Percentiles rank a stretch among this genome's conserved stretches.
Conservation (phyloP, 2,797 vertebrate species). For the Malacoctenus gilli region DNA sequence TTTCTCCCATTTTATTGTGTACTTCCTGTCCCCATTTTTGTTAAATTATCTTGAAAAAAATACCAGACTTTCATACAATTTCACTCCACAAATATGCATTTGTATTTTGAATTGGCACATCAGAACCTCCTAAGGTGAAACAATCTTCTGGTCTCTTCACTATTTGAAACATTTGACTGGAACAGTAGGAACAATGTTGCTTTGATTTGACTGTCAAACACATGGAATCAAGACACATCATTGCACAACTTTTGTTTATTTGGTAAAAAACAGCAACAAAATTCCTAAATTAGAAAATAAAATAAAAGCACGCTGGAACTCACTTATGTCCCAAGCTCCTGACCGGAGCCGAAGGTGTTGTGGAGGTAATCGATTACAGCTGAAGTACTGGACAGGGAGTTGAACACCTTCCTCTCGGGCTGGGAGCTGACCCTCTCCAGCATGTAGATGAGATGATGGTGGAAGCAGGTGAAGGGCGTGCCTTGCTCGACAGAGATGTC, state of each 20-base stretch:
- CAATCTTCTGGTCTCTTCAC: too few species aligned
- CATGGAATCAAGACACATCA: not conserved
- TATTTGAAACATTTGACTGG: too few species aligned
- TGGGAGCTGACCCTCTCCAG: conserved; percentile 94
- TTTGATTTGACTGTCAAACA: not conserved
- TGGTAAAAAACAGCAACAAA: conserved; percentile 31
- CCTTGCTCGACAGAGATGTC: conserved; percentile 90
- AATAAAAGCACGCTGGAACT: not conserved
- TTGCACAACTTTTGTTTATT: conserved; percentile 47
- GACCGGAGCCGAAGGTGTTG: conserved; percentile 83
- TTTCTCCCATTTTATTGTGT: too few species aligned
- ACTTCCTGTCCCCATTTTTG: too few species aligned
- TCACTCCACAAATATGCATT: too few species aligned
- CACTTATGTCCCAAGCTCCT: conserved; percentile 40
- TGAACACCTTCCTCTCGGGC: conserved; percentile 93
- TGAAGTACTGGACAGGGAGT: conserved; percentile 92
- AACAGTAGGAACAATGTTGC: too few species aligned
- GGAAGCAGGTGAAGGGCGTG: conserved; percentile 94
- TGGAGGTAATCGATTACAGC: conserved; percentile 93
- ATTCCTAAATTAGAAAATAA: conserved; percentile 3
- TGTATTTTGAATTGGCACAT: too few species aligned
- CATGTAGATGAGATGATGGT: conserved; percentile 99
- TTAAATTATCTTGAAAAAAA: too few species aligned
- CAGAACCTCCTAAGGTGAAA: too few species aligned
- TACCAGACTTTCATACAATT: too few species aligned